Conservation (phyloP, 2,888 invertebrate species). For the Oligia latruncula region DNA sequence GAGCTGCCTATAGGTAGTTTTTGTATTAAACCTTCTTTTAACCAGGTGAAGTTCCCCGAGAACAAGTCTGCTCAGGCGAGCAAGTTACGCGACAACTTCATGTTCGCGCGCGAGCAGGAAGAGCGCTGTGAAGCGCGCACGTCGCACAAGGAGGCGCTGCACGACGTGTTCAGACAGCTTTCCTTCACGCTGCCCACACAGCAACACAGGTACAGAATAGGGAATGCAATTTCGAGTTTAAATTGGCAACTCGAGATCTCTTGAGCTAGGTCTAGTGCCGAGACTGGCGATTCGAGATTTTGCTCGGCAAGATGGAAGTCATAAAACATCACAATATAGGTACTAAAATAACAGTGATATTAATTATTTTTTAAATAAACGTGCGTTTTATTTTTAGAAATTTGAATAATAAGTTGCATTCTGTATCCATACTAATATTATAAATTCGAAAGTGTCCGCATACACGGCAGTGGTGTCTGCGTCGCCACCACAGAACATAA, state of each 20-base stretch:
- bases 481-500: no score
- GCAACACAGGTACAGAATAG: constrained; percentile 55
- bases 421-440: no score
- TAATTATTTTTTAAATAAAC: no score
- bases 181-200: constrained; percentile 82
- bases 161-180: constrained; percentile 82
- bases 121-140: constrained; percentile 76
- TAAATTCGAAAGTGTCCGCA: no score
- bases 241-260: background rate
- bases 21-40: background rate
- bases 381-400: no score
- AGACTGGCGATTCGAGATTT: background rate
- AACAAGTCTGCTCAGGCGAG: constrained; percentile 69
- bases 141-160: constrained; percentile 77
- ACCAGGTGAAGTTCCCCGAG: constrained; percentile 81
- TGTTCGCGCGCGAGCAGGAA: constrained; percentile 83
- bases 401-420: no score
- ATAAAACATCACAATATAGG: background rate
- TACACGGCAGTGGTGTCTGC: no score
- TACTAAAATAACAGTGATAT: background rate
- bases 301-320: background rate
- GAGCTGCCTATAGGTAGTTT: background rate
- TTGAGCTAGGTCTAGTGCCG: background rate
- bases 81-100: constrained; percentile 79
- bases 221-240: background rate